phyloP scores from a whole-genome alignment of 64 coral and sea anemone genomes.

The Platygyra sinensis region DNA sequence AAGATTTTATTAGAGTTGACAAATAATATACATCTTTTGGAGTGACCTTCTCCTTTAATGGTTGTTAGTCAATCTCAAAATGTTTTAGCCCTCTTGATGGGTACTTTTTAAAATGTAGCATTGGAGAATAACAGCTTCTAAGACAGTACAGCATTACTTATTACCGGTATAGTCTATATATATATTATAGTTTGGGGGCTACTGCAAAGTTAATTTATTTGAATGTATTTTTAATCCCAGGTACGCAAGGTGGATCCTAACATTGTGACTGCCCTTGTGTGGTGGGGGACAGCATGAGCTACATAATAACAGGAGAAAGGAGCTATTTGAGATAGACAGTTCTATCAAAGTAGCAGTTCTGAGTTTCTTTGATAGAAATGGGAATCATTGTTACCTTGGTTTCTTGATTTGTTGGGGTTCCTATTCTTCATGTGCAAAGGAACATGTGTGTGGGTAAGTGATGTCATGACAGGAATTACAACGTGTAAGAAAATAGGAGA shows the following conservation, averaged over 20 bases:
- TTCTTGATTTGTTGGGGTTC: slow-evolving; percentile 83
- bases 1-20: no score
- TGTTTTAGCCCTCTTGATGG: no score
- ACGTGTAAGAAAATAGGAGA: no score
- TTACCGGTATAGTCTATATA: no score
- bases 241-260: slow-evolving; percentile 78
- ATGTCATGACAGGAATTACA: neutral
- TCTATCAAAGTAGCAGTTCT: slow-evolving; percentile 18
- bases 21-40: no score
- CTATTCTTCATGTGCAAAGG: slow-evolving; percentile 76
- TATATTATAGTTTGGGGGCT: no score
- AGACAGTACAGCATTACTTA: no score
- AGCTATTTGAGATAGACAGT: slow-evolving; percentile 55
- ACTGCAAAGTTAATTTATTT: no score
- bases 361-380: slow-evolving; percentile 73
- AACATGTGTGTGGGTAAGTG: slow-evolving; percentile 74
- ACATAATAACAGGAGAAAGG: slow-evolving; percentile 59
- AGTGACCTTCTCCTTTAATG: no score
- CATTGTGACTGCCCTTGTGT: slow-evolving; percentile 80
- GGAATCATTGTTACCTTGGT: slow-evolving; percentile 81
- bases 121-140: no score
- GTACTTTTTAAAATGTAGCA: no score
- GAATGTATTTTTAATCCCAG: slow-evolving; percentile 3
- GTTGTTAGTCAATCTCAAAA: no score
- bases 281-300: slow-evolving; percentile 70